Base-by-base conservation (phyloP, 2,888 invertebrate species). In the Acanthococcus lagerstroemiae region DNA sequence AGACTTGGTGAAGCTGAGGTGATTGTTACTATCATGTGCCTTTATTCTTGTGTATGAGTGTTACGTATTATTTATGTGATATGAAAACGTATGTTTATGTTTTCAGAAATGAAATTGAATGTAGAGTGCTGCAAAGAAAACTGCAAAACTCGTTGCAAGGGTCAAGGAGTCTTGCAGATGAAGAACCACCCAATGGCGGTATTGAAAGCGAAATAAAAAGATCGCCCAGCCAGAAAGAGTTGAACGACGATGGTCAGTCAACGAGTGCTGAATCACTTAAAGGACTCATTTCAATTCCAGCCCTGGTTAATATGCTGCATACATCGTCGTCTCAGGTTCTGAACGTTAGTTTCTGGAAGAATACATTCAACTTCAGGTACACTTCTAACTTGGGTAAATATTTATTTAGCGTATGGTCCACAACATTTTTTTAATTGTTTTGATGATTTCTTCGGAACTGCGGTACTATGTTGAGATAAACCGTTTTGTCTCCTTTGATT, bases 271-370 rank as follows among this genome's bases (percentile, higher is more conserved):
- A 37, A 3, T 37, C 37, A n/a, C 54, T 54, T 15, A 52, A 63
- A 15, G 52, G 50, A 22, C 37, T 63, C 3, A 24, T 63, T 6
- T 54, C 63, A 17, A 54, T 63, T 44, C 52, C 63, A 2, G 48
- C 63, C 4, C 44, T 63, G 24, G 22, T 52, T 7, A 63, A 63
- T 52, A 54, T 63, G 30, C 54, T 63, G n/a, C 63, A 63, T 30
- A 52, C 56, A 21, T 50, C 66, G 24, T 56, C 56, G 19, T 48
- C 66, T 0, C 19, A 57, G 9, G 50, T 66, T n/a, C 21, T 66
- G 7, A 56, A 30, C 30, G 30, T 52, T 15, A 46, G 48, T 57
- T 57, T 66, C 15, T 66, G 66, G 66, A 66, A 66, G 30, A 66
- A 56, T 30, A 48, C 66, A 9, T 66, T 66, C 9, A 56, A 48